Percentiles rank a stretch among this genome's conserved stretches.
Conservation (phyloP, 2,888 invertebrate genomes). For the Scaptomyza cyrtandrae region DNA sequence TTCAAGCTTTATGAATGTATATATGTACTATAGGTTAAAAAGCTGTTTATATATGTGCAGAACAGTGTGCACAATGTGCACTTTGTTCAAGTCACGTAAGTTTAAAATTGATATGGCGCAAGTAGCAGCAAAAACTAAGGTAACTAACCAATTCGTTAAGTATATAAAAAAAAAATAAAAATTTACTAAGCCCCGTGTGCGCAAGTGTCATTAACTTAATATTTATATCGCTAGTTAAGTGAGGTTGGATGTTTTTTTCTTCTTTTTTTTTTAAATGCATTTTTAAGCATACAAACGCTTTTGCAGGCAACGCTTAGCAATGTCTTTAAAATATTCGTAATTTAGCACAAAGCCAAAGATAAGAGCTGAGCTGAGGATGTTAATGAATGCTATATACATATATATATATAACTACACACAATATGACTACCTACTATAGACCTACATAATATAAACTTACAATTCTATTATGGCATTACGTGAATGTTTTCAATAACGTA, state of each 20-base stretch:
- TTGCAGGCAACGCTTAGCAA: conserved; percentile 29
- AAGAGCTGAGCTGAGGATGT: conserved; percentile 53
- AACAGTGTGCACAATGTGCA: conserved; percentile 58
- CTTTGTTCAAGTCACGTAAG: conserved; percentile 74
- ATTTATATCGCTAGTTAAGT: conserved; percentile 41
- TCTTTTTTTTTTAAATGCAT: conserved; percentile 8
- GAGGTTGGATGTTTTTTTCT: conserved; percentile 5
- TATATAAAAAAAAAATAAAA: conserved; percentile 6
- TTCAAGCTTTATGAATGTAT: conserved; percentile 5
- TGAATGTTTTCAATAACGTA: conserved; percentile 36
- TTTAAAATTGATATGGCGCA: conserved; percentile 66
- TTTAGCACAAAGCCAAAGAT: conserved; percentile 69
- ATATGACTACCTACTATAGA: background rate
- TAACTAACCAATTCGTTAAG: conserved; percentile 25
- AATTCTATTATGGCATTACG: conserved; percentile 36
- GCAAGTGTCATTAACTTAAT: conserved; percentile 50
- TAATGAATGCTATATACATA: conserved; percentile 6
- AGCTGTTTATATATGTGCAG: conserved; percentile 52
- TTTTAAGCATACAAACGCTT: conserved; percentile 27
- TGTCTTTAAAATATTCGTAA: conserved; percentile 48
- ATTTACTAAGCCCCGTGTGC: conserved; percentile 20
- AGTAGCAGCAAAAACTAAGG: conserved; percentile 30
- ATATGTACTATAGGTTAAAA: conserved; percentile 40
- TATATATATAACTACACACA: background rate
- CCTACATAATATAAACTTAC: conserved; percentile 20